Evolutionary conservation across 2,888 invertebrate genomes (phyloP).

Genomic region (Petrophora chlorosata): DNA sequence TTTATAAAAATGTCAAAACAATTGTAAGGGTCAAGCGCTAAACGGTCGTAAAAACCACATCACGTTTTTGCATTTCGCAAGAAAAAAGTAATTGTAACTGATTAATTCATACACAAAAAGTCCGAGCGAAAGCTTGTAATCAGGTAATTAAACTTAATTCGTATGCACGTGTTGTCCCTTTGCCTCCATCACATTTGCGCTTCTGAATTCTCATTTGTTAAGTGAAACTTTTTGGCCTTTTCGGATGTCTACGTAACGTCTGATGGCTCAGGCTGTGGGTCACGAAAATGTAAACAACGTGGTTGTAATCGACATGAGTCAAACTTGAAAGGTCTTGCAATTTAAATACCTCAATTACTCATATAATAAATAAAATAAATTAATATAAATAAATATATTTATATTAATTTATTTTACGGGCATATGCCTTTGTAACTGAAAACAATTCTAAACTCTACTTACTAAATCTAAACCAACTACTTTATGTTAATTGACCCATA

Average conservation of each 20-base stretch:
- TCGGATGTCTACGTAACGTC: constrained; percentile 40
- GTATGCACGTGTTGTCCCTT: constrained; percentile 37
- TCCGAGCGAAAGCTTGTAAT: constrained; percentile 30
- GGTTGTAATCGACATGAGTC: constrained; percentile 15
- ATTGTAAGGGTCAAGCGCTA: neutral
- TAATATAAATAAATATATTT: too few relatives aligned
- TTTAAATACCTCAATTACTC: constrained; percentile 25
- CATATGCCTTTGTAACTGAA: too few relatives aligned
- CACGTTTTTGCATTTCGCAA: neutral
- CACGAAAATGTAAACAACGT: constrained; percentile 22
- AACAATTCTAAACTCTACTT: too few relatives aligned
- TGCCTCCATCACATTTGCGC: constrained; percentile 30
- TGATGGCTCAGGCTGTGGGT: constrained; percentile 10
- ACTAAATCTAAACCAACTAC: too few relatives aligned
- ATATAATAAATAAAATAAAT: too few relatives aligned
- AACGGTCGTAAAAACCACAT: neutral
- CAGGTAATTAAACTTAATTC: constrained; percentile 29
- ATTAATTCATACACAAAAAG: constrained; percentile 13
- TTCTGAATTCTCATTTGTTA: constrained; percentile 40
- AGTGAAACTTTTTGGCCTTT: constrained; percentile 51
- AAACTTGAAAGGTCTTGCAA: constrained; percentile 26
- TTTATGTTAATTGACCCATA: constrained; percentile 11
- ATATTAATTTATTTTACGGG: too few relatives aligned
- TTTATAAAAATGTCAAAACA: constrained; percentile 1
- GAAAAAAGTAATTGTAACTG: constrained; percentile 14